These are phyloP conservation scores for Hypomesus transpacificus DNA, from an alignment of 2,113 vertebrate species.

Conservation along the genomic window DNA sequence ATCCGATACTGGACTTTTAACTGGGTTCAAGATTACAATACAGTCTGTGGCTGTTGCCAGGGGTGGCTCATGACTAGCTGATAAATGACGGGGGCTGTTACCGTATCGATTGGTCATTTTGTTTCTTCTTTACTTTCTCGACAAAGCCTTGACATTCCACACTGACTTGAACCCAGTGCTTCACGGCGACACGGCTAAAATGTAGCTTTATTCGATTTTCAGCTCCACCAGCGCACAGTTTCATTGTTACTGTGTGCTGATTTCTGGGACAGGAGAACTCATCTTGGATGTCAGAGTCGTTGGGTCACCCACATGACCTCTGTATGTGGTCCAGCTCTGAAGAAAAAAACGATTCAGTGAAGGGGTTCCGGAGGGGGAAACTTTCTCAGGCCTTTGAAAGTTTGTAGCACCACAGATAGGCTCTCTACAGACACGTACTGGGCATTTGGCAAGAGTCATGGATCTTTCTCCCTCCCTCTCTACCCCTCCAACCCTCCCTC, in stretches of 20 bases:
- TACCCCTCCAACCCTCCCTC: conserved; percentile 31
- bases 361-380: background rate
- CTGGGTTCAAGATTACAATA: no score
- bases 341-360: conserved; percentile 21
- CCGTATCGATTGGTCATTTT: background rate
- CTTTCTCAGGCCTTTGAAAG: background rate
- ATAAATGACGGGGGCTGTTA: background rate
- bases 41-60: no score
- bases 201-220: background rate
- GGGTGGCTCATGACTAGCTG: no score
- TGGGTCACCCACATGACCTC: conserved; percentile 1
- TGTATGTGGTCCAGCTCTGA: background rate
- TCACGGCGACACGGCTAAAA: conserved; percentile 8
- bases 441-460: conserved; percentile 42
- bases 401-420: conserved; percentile 21
- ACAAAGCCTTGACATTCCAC: conserved; percentile 31
- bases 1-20: no score
- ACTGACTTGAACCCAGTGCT: conserved; percentile 12
- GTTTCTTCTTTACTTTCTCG: conserved; percentile 15
- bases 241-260: conserved; percentile 14
- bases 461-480: background rate
- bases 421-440: conserved; percentile 25
- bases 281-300: conserved; percentile 23
- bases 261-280: conserved; percentile 31
- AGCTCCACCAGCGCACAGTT: background rate